A percentile compares a stretch with the other conserved stretches of the same genome.
Evolutionary conservation across 2,888 invertebrate species (phyloP).

Genomic region (Drosophila melanosoma): DNA sequence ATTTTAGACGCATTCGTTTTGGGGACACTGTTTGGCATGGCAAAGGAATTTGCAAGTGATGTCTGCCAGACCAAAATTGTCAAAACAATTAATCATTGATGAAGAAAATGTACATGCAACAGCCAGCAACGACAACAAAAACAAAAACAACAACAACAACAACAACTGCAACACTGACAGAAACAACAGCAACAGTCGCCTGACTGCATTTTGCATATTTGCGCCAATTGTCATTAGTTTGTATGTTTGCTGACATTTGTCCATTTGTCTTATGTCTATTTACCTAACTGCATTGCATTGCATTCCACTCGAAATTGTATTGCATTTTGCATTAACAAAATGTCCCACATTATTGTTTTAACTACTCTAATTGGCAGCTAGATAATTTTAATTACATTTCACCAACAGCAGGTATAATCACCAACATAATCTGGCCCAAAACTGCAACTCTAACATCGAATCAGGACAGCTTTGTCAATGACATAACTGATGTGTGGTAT

Average conservation of each 20-base stretch:
- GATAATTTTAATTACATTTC: conserved; percentile 14
- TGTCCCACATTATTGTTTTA: conserved; percentile 40
- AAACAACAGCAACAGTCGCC: conserved; percentile 22
- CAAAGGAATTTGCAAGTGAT: conserved; percentile 59
- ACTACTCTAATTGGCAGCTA: conserved; percentile 20
- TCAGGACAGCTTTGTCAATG: neutral
- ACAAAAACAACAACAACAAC: conserved; percentile 6
- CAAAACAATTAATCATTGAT: conserved; percentile 81
- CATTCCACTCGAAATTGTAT: conserved; percentile 26
- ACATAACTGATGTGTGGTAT: conserved; percentile 19
- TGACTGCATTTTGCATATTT: conserved; percentile 52
- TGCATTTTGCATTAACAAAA: conserved; percentile 39
- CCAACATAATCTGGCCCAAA: neutral
- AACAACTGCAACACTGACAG: conserved; percentile 10
- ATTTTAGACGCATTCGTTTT: conserved; percentile 41
- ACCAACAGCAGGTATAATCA: neutral
- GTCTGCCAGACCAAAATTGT: conserved; percentile 67
- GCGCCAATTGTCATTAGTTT: conserved; percentile 62
- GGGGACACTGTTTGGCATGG: conserved; percentile 34
- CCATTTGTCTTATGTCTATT: conserved; percentile 30
- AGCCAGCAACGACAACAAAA: conserved; percentile 19
- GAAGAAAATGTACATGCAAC: conserved; percentile 73
- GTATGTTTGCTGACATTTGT: conserved; percentile 32
- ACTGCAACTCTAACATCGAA: neutral
- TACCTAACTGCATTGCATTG: conserved; percentile 2